Evolutionary conservation across 2,797 vertebrate species (phyloP).

Genomic region (Sebastes kiyomatsui): DNA sequence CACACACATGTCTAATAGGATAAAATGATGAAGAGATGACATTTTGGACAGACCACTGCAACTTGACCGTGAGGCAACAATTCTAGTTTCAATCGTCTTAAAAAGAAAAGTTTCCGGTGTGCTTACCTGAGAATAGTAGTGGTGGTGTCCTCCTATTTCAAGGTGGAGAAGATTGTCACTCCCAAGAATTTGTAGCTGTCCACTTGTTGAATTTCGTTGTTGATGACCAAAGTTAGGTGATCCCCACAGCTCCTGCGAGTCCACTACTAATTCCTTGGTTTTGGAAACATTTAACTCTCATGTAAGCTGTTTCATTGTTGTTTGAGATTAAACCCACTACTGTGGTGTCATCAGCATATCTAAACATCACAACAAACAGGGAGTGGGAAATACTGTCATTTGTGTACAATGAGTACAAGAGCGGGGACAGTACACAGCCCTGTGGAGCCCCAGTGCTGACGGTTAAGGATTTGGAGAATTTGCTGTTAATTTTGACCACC

Average conservation of each 20-base stretch:
- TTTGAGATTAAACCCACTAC: not conserved
- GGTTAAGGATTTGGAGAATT: not conserved
- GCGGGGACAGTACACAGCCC: not conserved
- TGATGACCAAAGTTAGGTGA: not conserved
- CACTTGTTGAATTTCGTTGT: not conserved
- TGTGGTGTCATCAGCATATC: not conserved
- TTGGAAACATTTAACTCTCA: not conserved
- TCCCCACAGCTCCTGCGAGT: not conserved
- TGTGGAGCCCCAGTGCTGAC: not conserved
- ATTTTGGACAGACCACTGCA: too few relatives aligned
- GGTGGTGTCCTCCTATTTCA: not conserved
- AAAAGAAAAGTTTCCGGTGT: not conserved
- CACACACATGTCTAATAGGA: too few relatives aligned
- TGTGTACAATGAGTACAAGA: not conserved
- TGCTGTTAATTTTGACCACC: not conserved
- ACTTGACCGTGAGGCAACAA: too few relatives aligned
- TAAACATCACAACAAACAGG: too few relatives aligned
- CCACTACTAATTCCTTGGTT: not conserved
- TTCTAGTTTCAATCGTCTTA: not conserved
- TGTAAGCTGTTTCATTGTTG: not conserved
- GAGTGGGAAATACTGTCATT: not conserved
- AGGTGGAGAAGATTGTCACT: not conserved
- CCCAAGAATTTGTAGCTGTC: not conserved
- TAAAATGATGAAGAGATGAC: too few relatives aligned
- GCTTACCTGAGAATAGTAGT: too few relatives aligned